These are phyloP conservation scores for Parnassius smintheus DNA, from an alignment of 2,888 invertebrate genomes.

Conservation along the genomic window DNA sequence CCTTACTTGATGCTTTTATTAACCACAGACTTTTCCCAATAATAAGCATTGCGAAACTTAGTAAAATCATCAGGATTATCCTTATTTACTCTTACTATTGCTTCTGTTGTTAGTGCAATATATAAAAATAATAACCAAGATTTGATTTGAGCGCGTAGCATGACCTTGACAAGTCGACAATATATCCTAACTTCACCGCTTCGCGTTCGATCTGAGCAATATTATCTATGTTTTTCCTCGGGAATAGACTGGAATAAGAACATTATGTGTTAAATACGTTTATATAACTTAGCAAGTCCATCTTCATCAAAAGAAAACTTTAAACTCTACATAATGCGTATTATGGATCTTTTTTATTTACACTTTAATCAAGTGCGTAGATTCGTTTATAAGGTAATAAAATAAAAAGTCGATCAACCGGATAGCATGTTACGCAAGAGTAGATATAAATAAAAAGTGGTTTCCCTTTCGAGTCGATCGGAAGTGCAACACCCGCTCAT, in stretches of 20 bases:
- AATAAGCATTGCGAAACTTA: too few species aligned
- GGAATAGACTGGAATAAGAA: conserved; percentile 33
- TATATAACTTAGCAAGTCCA: conserved; percentile 30
- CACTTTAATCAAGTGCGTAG: not conserved
- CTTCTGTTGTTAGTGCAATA: too few species aligned
- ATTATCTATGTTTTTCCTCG: conserved; percentile 7
- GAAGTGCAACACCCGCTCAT: conserved; percentile 64
- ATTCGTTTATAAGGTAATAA: conserved; percentile 51
- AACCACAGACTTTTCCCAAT: too few species aligned
- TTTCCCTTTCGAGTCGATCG: conserved; percentile 68
- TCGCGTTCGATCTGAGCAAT: too few species aligned
- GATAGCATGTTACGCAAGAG: conserved; percentile 73
- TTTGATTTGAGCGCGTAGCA: too few species aligned
- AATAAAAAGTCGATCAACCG: conserved; percentile 60
- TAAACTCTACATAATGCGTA: not conserved
- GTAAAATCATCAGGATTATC: too few species aligned
- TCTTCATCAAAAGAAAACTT: conserved; percentile 15
- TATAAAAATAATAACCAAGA: too few species aligned
- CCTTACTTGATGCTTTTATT: too few species aligned
- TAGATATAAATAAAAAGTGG: conserved; percentile 61
- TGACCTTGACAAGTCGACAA: too few species aligned
- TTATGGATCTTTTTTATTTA: conserved; percentile 1
- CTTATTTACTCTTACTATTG: too few species aligned
- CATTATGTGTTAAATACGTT: conserved; percentile 39
- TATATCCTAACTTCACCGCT: too few species aligned